Evolutionary conservation across 2,797 vertebrate species (phyloP).

Genomic region (Syndactyla subalaris): DNA sequence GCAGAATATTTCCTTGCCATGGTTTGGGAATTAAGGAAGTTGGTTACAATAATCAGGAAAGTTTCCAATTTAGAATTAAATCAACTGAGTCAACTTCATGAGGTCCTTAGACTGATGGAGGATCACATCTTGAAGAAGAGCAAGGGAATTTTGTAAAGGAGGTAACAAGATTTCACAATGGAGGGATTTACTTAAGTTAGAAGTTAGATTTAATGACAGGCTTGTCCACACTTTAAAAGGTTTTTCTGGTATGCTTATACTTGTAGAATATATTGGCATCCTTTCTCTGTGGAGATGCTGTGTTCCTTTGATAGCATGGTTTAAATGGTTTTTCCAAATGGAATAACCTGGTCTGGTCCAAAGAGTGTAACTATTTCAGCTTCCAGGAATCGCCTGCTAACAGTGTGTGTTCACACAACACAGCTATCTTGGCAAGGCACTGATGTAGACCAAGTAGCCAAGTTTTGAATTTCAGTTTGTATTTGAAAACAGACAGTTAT

Average conservation of each 20-base stretch:
- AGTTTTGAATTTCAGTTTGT: neutral
- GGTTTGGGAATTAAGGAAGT: neutral
- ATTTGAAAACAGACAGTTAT: neutral
- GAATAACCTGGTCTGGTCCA: neutral
- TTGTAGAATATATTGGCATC: neutral
- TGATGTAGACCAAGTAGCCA: neutral
- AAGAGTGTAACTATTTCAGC: neutral
- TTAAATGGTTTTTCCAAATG: neutral
- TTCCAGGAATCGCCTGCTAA: neutral
- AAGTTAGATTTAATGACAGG: constrained; percentile 17
- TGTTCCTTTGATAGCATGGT: neutral
- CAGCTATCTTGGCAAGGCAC: neutral
- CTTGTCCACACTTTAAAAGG: neutral
- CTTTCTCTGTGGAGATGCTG: neutral
- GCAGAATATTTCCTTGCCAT: neutral
- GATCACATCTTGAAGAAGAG: neutral
- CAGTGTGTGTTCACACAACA: neutral
- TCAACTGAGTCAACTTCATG: neutral
- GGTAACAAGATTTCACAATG: constrained; percentile 3
- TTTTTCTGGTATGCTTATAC: neutral
- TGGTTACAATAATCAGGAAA: neutral
- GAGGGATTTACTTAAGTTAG: neutral
- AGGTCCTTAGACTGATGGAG: neutral
- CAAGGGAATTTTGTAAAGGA: constrained; percentile 6
- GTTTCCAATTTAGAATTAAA: constrained; percentile 6